Percentiles rank a stretch among this genome's conserved stretches.
Evolutionary conservation across 2,888 invertebrate genomes (phyloP).

Genomic region (Stomorhina lunata): DNA sequence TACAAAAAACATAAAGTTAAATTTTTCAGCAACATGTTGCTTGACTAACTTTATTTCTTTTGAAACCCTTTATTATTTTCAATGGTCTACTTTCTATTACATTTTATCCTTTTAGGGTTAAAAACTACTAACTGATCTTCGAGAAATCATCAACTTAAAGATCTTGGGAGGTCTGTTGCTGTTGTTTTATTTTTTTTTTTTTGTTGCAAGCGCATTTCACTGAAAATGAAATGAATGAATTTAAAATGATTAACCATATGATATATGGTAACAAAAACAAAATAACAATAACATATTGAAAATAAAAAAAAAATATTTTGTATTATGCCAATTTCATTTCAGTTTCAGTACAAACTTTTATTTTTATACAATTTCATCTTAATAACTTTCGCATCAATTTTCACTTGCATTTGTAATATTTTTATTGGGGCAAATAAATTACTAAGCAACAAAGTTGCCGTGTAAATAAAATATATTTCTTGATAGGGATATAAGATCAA

Average conservation of each 20-base stretch:
- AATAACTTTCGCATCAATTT: constrained; percentile 40
- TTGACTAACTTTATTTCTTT: no score
- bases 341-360: neutral
- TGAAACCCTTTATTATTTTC: neutral
- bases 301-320: neutral
- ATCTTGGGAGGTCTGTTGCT: constrained; percentile 56
- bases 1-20: no score
- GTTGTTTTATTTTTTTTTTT: neutral
- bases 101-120: constrained; percentile 17
- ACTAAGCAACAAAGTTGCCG: neutral
- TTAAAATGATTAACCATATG: constrained; percentile 38
- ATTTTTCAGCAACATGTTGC: neutral
- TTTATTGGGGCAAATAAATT: neutral
- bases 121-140: neutral
- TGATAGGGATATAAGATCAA: neutral
- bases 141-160: neutral
- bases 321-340: neutral
- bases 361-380: neutral
- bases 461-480: neutral
- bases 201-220: neutral
- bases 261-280: constrained; percentile 26
- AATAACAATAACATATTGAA: constrained; percentile 23
- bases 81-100: no score
- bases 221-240: constrained; percentile 43
- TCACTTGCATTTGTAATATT: constrained; percentile 21